Evolutionary conservation across 2,113 vertebrate genomes (phyloP), one percentile per base, ranked within the genome.

Genomic region (Mirza zaza): DNA sequence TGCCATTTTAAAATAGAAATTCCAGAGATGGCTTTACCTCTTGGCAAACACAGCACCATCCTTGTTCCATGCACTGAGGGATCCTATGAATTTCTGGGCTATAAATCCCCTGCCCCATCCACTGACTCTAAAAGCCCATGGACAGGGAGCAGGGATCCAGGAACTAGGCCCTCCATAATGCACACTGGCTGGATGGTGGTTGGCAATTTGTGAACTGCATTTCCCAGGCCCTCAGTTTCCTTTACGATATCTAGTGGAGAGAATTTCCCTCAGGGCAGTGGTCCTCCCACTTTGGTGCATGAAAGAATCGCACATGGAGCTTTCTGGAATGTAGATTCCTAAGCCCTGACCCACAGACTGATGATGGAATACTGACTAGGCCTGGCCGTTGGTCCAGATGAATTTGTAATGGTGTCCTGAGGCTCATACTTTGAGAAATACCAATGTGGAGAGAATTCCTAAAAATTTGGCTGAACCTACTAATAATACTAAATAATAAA

Each of bases 381-480:
- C n/a, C 42, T 80, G 71, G 68, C 17, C 50, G 57, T 15, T 50
- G 59, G 12, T 25, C 45, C 36, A 34, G 57, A 8, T 15, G 36
- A 45, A 10, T 86, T 10, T 0, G 2, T n/a, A 39, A 36, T 25
- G 23, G 9, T 67, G 1, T 8, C 23, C 61, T 36, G 68, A 91
- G 52, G 29, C 12, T 29, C 36, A 25, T 50, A 36, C 61, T 36
- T 50, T 11, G 45, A 71, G 67, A 52, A 61, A 55, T 32, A 45
- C 10, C 1, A 3, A 21, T 0, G 12, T 55, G 36, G 42, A 8
- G 11, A 63, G 18, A 39, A 32, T 25, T 21, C 0, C 42, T 45
- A 45, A 52, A 55, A 52, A 45, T 15, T 12, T 42, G 34, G 59
- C 75, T 42, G 77, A 80, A 34, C 15, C 36, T 55, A 29, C 12